These are phyloP conservation scores for Poecilia latipinna DNA, from an alignment of 2,113 vertebrate genomes.

Conservation along the genomic window DNA sequence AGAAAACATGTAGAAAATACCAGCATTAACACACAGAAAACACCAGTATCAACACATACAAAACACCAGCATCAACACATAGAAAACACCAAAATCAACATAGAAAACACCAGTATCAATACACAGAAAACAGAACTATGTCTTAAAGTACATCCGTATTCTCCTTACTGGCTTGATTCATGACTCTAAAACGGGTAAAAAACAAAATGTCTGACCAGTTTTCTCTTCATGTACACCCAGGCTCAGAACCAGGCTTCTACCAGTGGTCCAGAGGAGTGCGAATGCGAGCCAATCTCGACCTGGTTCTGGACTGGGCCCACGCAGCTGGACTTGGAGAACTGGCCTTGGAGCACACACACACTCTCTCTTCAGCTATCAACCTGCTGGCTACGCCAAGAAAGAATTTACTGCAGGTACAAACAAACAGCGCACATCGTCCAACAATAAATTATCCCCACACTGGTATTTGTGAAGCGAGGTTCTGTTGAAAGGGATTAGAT, in stretches of 20 bases:
- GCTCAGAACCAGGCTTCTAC: conserved; percentile 80
- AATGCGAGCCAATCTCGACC: conserved; percentile 79
- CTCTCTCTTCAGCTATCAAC: conserved; percentile 79
- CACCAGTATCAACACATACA: too few relatives aligned
- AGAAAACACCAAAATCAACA: too few relatives aligned
- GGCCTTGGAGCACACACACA: conserved; percentile 73
- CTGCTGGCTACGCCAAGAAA: conserved; percentile 80
- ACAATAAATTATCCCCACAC: conserved; percentile 12
- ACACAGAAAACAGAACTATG: too few relatives aligned
- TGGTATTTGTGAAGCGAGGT: too few relatives aligned
- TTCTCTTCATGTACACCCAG: conserved; percentile 53
- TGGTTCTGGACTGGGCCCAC: conserved; percentile 82
- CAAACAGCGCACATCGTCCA: neutral
- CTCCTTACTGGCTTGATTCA: neutral
- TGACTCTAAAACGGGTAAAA: neutral
- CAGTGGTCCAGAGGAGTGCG: conserved; percentile 81
- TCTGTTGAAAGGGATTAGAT: too few relatives aligned
- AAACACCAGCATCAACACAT: too few relatives aligned
- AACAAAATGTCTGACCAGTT: neutral
- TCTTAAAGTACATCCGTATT: neutral
- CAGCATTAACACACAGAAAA: too few relatives aligned
- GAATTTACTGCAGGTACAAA: conserved; percentile 77
- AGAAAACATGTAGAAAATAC: too few relatives aligned
- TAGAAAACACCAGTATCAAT: too few relatives aligned
- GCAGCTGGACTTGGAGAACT: conserved; percentile 73